Percentiles rank a stretch among this genome's conserved stretches.
phyloP scores from a whole-genome alignment of 2,113 vertebrate species.

The Stomatorhinus ivindoensis region DNA sequence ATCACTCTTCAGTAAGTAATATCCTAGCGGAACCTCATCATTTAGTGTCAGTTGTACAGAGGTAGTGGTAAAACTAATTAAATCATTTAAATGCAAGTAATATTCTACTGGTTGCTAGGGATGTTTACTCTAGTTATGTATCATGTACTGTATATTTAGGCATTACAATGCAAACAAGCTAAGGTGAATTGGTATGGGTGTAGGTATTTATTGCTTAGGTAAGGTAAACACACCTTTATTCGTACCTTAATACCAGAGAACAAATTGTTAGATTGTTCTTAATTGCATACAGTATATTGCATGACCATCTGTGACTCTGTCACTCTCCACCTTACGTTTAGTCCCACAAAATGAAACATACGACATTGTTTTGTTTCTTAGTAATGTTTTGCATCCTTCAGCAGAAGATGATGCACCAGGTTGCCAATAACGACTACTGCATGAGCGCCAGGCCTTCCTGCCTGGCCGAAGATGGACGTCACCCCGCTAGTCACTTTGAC shows the following conservation, averaged over 20 bases:
- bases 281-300: background rate
- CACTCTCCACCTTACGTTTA: background rate
- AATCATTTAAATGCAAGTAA: background rate
- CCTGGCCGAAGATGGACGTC: slow-evolving; percentile 79
- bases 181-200: background rate
- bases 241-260: background rate
- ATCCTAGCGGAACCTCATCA: background rate
- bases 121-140: background rate
- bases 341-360: background rate
- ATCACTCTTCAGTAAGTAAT: background rate
- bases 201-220: background rate
- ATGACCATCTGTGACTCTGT: background rate
- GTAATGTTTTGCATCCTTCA: slow-evolving; percentile 42
- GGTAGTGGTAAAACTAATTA: background rate
- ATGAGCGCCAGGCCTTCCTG: slow-evolving; percentile 82
- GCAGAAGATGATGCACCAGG: slow-evolving; percentile 95
- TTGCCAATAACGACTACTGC: slow-evolving; percentile 84
- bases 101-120: background rate
- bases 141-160: background rate
- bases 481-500: slow-evolving; percentile 79
- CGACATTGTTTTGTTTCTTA: background rate
- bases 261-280: background rate
- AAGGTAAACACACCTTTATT: background rate
- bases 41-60: background rate
- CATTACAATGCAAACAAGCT: background rate